These are phyloP conservation scores for Stigmatopora argus DNA, from an alignment of 2,113 vertebrate species.

Conservation along the genomic window DNA sequence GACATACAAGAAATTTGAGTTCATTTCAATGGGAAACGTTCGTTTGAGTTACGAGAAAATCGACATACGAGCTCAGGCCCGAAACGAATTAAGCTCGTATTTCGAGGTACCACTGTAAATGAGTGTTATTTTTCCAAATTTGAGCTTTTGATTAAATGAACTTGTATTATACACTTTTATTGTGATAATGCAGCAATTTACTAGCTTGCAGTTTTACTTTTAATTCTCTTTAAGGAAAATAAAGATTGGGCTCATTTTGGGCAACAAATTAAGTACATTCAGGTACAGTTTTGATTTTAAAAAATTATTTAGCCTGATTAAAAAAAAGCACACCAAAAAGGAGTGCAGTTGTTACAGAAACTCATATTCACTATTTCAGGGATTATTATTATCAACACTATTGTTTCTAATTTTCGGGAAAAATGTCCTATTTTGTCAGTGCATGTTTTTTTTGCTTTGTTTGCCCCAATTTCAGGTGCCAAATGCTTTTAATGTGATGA, in stretches of 20 bases:
- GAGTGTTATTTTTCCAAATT: not conserved
- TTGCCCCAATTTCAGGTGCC: not conserved
- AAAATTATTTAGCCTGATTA: too few relatives aligned
- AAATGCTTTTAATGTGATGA: not conserved
- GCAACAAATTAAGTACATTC: not conserved
- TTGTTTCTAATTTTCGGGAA: not conserved
- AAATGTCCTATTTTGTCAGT: not conserved
- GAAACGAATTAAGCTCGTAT: too few relatives aligned
- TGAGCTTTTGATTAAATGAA: not conserved
- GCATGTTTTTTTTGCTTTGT: not conserved
- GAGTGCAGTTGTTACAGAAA: not conserved
- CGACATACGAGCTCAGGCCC: too few relatives aligned
- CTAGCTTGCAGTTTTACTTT: not conserved
- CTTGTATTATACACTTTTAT: not conserved
- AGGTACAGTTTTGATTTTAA: not conserved
- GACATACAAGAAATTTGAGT: too few relatives aligned
- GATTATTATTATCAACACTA: not conserved
- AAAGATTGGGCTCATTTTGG: not conserved
- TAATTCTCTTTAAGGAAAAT: not conserved
- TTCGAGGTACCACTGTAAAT: too few relatives aligned
- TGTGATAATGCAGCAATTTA: not conserved
- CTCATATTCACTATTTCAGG: not conserved
- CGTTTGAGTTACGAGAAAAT: too few relatives aligned
- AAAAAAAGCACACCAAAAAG: too few relatives aligned
- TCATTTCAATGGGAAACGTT: too few relatives aligned